phyloP scores from a whole-genome alignment of 2,888 invertebrate genomes.

The Esperia sulphurella region DNA sequence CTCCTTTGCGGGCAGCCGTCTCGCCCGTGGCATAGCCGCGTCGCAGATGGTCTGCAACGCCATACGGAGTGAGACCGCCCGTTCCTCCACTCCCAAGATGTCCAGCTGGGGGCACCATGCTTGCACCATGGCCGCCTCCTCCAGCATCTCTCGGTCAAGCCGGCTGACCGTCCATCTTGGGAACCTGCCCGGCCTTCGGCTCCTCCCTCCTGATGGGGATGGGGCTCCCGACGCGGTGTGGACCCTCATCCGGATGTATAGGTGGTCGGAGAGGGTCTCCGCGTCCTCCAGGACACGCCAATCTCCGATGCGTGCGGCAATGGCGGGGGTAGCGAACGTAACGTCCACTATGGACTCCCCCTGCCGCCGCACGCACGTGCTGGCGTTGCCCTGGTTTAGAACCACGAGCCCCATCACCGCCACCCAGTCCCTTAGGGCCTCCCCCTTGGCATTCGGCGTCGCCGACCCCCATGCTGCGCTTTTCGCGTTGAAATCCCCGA shows the following conservation, averaged over 20 bases:
- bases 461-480: no score
- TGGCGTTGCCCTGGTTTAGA: no score
- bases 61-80: neutral
- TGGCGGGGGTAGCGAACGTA: slow-evolving; percentile 2
- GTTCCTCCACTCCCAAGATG: neutral
- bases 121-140: no score
- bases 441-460: no score
- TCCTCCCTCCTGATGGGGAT: no score
- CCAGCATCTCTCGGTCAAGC: no score
- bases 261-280: neutral
- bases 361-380: neutral
- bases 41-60: slow-evolving; percentile 4
- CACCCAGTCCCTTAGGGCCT: no score
- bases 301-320: slow-evolving; percentile 5
- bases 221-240: neutral
- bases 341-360: slow-evolving; percentile 5
- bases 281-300: neutral
- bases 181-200: no score
- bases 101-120: no score
- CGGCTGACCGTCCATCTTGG: no score
- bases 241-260: neutral
- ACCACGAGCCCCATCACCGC: no score
- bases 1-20: neutral
- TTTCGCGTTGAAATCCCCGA: no score
- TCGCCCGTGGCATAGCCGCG: slow-evolving; percentile 9